Evolutionary conservation across 2,113 vertebrate species (phyloP).

Genomic region (Butorides virescens): DNA sequence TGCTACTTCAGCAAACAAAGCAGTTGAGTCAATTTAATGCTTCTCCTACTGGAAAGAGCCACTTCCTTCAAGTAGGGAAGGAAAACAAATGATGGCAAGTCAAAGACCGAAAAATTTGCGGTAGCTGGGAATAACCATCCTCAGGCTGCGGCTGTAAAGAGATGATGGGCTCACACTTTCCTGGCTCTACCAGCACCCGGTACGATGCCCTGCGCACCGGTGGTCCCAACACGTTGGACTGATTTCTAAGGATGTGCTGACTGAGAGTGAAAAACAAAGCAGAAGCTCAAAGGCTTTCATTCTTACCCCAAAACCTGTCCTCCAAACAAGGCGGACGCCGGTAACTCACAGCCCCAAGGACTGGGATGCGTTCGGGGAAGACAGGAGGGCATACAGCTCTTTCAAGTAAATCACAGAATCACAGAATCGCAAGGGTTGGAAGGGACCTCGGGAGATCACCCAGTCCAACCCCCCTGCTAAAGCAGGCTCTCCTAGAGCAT

Average conservation of each 20-base stretch:
- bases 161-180: accelerated
- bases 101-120: not conserved
- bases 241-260: not conserved
- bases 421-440: too few relatives aligned
- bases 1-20: not conserved
- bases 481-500: too few relatives aligned
- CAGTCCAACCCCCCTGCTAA: too few relatives aligned
- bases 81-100: not conserved
- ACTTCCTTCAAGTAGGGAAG: not conserved
- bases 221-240: accelerated
- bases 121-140: not conserved
- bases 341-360: not conserved
- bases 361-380: not conserved
- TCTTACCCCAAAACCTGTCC: not conserved
- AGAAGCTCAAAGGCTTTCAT: not conserved
- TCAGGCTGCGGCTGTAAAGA: not conserved
- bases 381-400: not conserved
- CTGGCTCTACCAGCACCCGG: not conserved
- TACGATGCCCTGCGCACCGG: accelerated
- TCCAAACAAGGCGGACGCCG: accelerated
- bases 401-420: not conserved
- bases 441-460: too few relatives aligned
- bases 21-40: not conserved
- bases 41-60: not conserved
- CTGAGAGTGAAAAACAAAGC: not conserved